Base-by-base conservation (phyloP, 2,888 invertebrate genomes). In the Agrilus mali region DNA sequence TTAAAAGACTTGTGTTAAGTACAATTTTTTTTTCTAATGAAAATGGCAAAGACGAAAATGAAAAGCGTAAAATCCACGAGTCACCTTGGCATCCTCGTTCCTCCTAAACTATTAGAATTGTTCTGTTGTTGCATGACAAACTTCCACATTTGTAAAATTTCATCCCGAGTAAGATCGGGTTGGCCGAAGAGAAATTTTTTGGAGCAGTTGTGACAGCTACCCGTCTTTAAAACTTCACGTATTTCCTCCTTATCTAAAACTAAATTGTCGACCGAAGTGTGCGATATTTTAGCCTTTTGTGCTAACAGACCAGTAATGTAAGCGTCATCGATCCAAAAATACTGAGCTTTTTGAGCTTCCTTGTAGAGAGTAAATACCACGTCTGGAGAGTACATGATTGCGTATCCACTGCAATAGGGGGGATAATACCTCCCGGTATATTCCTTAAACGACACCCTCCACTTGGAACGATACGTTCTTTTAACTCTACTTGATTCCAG, bases 301-400 rank as follows among this genome's bases (percentile, higher is more conserved):
- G 77, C 76, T 43, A 77, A 55, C 7, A 71, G 71, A 36, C 82
- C 83, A 3, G 82, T 82, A 31, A 83, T 66, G 55, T 79, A 78
- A 43, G 80, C 78, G 59, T 83, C 83, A 60, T 83, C 82, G 46
- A 83, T 78, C 83, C 84, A 83, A 64, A 83, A 82, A 58, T 78
- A 81, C 3, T 72, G 69, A 4, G 71, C 63, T 44, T 64, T 67
- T 54, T 76, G 74, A 8, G 77, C 76, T 50, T 72, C 70, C 37
- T 60, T 63, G 56, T 74, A 75, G 45, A 77, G 60, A 47, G 64
- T 60, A 54, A 70, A 72, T 34, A 70, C 67, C 22, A 72, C 70
- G 58, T 77, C 76, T 1, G 71, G 71, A 0, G 77, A 76, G 54
- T 77, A 75, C 10, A 78, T 60, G 42, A 78, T 68, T 7, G 70